These are phyloP conservation scores for Lindbergichthys nudifrons DNA, from an alignment of 2,797 vertebrate genomes.

Conservation along the genomic window DNA sequence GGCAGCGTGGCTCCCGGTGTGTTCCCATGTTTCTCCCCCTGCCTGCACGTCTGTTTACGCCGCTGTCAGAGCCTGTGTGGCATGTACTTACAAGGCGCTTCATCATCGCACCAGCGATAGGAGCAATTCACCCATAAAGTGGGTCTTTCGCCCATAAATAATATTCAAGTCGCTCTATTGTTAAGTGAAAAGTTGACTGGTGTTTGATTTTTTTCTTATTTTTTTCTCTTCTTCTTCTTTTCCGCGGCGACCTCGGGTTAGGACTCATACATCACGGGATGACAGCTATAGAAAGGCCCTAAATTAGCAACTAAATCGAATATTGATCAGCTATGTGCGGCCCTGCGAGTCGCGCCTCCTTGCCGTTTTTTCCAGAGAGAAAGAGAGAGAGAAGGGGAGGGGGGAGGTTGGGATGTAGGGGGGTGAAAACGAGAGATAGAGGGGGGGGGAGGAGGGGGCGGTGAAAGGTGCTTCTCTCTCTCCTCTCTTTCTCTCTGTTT, in stretches of 20 bases:
- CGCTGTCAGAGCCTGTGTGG: constrained; percentile 80
- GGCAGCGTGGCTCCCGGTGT: constrained; percentile 43
- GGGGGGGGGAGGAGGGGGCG: constrained; percentile 48
- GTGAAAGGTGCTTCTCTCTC: constrained; percentile 73
- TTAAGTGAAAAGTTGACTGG: constrained; percentile 93
- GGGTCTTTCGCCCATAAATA: constrained; percentile 90
- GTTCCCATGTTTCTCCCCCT: constrained; percentile 69
- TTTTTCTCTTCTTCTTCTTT: constrained; percentile 84
- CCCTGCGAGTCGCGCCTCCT: constrained; percentile 91
- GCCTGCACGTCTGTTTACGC: constrained; percentile 75
- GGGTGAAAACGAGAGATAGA: constrained; percentile 70
- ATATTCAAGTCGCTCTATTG: constrained; percentile 92
- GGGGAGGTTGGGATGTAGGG: constrained; percentile 31
- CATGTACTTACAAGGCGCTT: constrained; percentile 83
- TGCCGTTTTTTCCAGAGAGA: constrained; percentile 80
- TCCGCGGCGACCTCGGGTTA: constrained; percentile 93
- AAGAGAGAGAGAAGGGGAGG: constrained; percentile 60
- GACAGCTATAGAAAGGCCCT: constrained; percentile 98
- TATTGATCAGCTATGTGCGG: constrained; percentile 96
- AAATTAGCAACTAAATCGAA: constrained; percentile 99
- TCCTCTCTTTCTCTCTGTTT: constrained; percentile 52
- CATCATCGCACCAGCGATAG: constrained; percentile 83
- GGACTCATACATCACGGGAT: constrained; percentile 98
- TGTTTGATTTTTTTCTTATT: constrained; percentile 88
- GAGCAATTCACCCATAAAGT: constrained; percentile 89